Conservation (phyloP, 2,888 invertebrate genomes). For the Drosophila mimica region DNA sequence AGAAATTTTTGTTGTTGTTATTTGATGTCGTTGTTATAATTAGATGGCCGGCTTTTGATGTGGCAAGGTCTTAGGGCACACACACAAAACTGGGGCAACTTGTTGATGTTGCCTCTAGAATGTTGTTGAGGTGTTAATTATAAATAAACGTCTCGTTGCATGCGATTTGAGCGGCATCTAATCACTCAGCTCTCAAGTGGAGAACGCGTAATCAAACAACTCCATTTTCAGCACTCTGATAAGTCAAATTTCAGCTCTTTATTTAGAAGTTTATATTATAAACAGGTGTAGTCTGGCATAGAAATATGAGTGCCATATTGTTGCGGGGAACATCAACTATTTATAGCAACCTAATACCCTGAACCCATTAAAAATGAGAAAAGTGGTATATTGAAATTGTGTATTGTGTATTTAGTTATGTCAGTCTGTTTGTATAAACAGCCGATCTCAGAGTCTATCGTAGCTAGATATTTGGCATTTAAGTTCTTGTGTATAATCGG, state of each 20-base stretch:
- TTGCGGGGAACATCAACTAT: not conserved
- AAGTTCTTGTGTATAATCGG: not conserved
- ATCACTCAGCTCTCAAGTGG: conserved; percentile 8
- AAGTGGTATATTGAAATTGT: not conserved
- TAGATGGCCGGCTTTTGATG: conserved; percentile 50
- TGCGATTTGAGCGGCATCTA: conserved; percentile 9
- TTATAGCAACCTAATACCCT: not conserved
- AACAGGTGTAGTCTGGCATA: not conserved
- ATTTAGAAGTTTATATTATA: conserved; percentile 1
- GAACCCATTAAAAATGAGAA: not conserved
- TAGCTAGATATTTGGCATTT: not conserved
- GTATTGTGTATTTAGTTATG: not conserved
- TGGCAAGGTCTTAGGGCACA: conserved; percentile 62
- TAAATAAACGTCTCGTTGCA: conserved; percentile 58
- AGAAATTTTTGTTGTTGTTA: conserved; percentile 26
- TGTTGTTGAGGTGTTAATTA: conserved; percentile 52
- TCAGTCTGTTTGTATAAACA: not conserved
- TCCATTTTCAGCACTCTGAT: not conserved
- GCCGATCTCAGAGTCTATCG: not conserved
- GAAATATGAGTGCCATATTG: not conserved
- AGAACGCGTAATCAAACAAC: not conserved
- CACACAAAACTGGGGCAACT: conserved; percentile 66
- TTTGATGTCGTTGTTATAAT: conserved; percentile 49
- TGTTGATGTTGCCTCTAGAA: conserved; percentile 58
- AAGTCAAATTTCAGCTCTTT: not conserved